Evolutionary conservation across 2,797 vertebrate species (phyloP).

Genomic region (Lindbergichthys nudifrons): DNA sequence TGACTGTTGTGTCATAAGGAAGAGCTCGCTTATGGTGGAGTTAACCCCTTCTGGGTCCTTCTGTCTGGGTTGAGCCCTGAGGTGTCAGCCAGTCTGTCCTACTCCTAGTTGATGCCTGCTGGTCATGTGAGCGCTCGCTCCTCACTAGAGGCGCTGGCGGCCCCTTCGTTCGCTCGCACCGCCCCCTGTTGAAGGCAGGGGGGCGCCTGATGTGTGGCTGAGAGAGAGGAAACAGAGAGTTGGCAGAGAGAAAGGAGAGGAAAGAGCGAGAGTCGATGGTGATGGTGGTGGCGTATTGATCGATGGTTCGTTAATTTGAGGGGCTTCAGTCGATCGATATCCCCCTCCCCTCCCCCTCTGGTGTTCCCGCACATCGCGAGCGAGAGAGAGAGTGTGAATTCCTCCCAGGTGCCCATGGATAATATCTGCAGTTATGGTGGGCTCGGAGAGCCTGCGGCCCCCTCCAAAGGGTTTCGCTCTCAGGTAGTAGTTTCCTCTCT

Average conservation of each 20-base stretch:
- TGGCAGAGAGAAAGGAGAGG: constrained; percentile 84
- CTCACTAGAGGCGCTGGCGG: constrained; percentile 80
- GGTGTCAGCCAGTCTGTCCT: constrained; percentile 94
- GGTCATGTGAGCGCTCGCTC: constrained; percentile 85
- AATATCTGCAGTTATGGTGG: constrained; percentile 91
- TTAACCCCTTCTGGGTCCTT: constrained; percentile 99
- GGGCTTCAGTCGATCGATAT: constrained; percentile 84
- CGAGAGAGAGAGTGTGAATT: constrained; percentile 76
- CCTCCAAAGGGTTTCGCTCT: constrained; percentile 90
- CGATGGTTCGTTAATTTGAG: constrained; percentile 88
- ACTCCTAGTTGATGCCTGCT: constrained; percentile 86
- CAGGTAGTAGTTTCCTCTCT: constrained; percentile 92
- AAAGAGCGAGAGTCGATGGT: constrained; percentile 82
- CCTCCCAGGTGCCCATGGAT: constrained; percentile 91
- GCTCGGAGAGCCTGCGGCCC: constrained; percentile 90
- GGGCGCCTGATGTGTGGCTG: constrained; percentile 74
- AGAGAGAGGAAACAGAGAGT: constrained; percentile 83
- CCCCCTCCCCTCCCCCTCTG: constrained; percentile 72
- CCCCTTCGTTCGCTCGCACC: constrained; percentile 78
- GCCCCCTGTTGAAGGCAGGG: constrained; percentile 61
- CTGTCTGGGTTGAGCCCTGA: constrained; percentile 98
- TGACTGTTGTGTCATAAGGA: constrained; percentile 97
- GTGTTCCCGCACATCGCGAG: constrained; percentile 81
- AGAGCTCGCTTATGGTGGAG: constrained; percentile 97
- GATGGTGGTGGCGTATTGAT: constrained; percentile 82